Evolutionary conservation across 2,888 invertebrate species (phyloP).

Genomic region (Abscondita cerata): DNA sequence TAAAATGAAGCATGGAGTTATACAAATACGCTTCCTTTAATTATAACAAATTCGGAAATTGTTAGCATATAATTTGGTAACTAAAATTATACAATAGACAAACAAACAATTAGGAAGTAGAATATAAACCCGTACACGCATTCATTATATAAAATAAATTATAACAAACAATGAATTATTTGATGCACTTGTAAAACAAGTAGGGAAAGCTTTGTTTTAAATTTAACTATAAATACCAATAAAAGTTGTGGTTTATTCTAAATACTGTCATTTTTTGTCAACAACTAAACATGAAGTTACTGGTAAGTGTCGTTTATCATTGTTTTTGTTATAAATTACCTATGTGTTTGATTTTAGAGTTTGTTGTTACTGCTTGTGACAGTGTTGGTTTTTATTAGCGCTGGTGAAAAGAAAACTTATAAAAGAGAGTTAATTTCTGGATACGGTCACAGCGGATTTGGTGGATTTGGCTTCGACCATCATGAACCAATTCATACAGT

Average conservation of each 20-base stretch:
- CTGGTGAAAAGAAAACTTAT: slow-evolving; percentile 12
- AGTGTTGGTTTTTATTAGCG: background rate
- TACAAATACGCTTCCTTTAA: no score
- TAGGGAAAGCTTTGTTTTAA: slow-evolving; percentile 21
- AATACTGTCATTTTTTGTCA: background rate
- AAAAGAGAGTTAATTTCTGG: slow-evolving; percentile 24
- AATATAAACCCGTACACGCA: slow-evolving; percentile 10
- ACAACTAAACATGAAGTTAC: slow-evolving; percentile 14
- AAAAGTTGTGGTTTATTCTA: background rate
- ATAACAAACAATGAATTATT: slow-evolving; percentile 13
- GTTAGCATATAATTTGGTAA: slow-evolving; percentile 58
- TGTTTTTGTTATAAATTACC: background rate
- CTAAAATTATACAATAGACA: background rate
- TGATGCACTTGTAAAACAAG: slow-evolving; percentile 20
- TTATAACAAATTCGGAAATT: slow-evolving; percentile 61
- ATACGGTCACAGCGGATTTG: slow-evolving; percentile 17
- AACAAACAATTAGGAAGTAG: slow-evolving; percentile 14
- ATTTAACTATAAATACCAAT: slow-evolving; percentile 1
- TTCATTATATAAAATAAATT: slow-evolving; percentile 18
- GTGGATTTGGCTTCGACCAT: slow-evolving; percentile 32
- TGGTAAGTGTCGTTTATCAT: slow-evolving; percentile 15
- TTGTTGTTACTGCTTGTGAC: no score
- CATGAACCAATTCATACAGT: slow-evolving; percentile 45
- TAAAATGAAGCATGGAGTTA: no score
- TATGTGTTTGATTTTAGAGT: background rate